These are phyloP conservation scores for Fistularia commersonii DNA, from an alignment of 2,797 vertebrate genomes.

Conservation along the genomic window DNA sequence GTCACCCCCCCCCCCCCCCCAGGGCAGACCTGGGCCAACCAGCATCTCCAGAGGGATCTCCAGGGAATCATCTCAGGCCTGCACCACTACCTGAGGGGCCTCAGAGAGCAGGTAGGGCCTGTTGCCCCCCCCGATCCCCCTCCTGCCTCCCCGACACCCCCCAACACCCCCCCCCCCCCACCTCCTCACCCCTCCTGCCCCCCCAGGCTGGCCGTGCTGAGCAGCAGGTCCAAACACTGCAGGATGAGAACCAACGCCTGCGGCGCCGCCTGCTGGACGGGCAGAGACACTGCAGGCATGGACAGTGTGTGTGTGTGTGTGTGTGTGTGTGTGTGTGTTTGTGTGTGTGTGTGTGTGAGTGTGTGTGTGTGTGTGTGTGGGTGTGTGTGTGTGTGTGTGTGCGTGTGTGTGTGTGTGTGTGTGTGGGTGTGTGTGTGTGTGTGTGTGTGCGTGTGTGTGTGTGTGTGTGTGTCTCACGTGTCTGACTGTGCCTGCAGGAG, in stretches of 20 bases:
- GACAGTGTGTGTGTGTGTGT: conserved; percentile 70
- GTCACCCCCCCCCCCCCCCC: conserved; percentile 5
- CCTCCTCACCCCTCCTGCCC: too few relatives aligned
- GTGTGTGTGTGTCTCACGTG: too few relatives aligned
- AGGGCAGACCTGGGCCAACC: conserved; percentile 91
- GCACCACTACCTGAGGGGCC: conserved; percentile 83
- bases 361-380: too few relatives aligned
- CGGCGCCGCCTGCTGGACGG: conserved; percentile 74
- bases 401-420: too few relatives aligned
- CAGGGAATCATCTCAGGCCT: conserved; percentile 84
- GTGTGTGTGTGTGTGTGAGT: background rate
- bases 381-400: too few relatives aligned
- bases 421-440: too few relatives aligned
- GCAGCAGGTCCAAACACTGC: conserved; percentile 74
- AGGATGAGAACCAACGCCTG: conserved; percentile 77
- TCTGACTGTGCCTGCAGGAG: too few relatives aligned
- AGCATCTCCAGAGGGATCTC: conserved; percentile 85
- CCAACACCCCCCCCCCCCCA: too few relatives aligned
- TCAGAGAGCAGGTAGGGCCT: conserved; percentile 66
- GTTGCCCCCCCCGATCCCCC: background rate
- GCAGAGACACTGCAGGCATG: conserved; percentile 73
- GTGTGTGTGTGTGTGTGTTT: conserved; percentile 1
- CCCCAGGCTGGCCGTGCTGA: too few relatives aligned
- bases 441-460: too few relatives aligned
- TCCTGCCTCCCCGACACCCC: too few relatives aligned